Percentiles rank a stretch among this genome's conserved stretches.
Evolutionary conservation across 2,888 invertebrate species (phyloP).

Genomic region (Frankliniella intonsa): DNA sequence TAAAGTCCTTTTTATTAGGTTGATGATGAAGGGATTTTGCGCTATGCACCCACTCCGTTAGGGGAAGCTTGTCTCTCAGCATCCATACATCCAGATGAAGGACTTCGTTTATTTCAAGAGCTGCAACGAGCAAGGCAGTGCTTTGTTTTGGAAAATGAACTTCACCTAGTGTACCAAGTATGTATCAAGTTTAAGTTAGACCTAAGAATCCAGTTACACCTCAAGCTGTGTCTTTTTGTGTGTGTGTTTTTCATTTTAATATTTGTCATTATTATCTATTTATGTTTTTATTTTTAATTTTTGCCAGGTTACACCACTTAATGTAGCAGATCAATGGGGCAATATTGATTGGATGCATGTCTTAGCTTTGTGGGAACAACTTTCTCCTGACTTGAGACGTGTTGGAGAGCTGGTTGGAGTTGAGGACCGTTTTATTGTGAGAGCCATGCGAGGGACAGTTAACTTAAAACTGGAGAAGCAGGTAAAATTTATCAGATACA

Average conservation of each 20-base stretch:
- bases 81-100: slow-evolving; percentile 92
- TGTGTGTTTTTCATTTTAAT: background rate
- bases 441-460: slow-evolving; percentile 64
- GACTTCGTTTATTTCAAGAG: slow-evolving; percentile 81
- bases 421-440: slow-evolving; percentile 76
- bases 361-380: slow-evolving; percentile 74
- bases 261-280: background rate
- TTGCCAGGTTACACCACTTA: slow-evolving; percentile 73
- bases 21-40: slow-evolving; percentile 45
- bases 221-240: too few relatives aligned
- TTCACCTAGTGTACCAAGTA: slow-evolving; percentile 92
- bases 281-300: background rate
- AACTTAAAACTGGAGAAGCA: slow-evolving; percentile 54
- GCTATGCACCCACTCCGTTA: slow-evolving; percentile 73
- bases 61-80: slow-evolving; percentile 90
- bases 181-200: slow-evolving; percentile 29
- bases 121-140: slow-evolving; percentile 82
- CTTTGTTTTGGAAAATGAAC: slow-evolving; percentile 88
- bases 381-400: slow-evolving; percentile 72
- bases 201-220: background rate
- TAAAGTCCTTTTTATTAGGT: slow-evolving; percentile 40
- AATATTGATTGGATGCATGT: slow-evolving; percentile 77
- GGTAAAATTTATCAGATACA: slow-evolving; percentile 45
- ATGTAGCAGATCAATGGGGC: slow-evolving; percentile 72
- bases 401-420: slow-evolving; percentile 88